Evolutionary conservation across 1,140 invertebrate genomes (phyloP).

Genomic region (Cydia fagiglandana): DNA sequence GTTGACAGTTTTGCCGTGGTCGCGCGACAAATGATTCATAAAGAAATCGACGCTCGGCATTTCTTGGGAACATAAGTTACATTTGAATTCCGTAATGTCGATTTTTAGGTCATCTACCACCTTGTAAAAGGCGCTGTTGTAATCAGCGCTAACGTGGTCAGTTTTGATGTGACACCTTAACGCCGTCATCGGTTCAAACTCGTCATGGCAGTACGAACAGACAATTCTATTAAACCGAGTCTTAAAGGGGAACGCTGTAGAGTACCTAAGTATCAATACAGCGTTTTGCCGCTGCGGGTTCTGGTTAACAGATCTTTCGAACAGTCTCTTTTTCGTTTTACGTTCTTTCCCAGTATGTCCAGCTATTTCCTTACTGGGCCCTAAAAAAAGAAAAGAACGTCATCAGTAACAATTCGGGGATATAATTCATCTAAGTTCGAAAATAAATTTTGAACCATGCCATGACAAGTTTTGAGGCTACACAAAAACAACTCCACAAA

Average conservation of each 20-base stretch:
- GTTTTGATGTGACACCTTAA: constrained; percentile 62
- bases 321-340: constrained; percentile 72
- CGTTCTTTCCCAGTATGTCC: constrained; percentile 63
- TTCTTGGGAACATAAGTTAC: constrained; percentile 56
- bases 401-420: constrained; percentile 63
- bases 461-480: constrained; percentile 20
- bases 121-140: constrained; percentile 70
- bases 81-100: constrained; percentile 67
- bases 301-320: constrained; percentile 71
- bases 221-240: constrained; percentile 71
- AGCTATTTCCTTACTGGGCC: constrained; percentile 63
- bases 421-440: constrained; percentile 35
- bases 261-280: constrained; percentile 65
- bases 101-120: constrained; percentile 67
- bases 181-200: constrained; percentile 63
- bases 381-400: constrained; percentile 75
- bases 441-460: constrained; percentile 10
- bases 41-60: constrained; percentile 57
- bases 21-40: constrained; percentile 63
- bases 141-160: constrained; percentile 60
- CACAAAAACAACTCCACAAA: constrained; percentile 4
- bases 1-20: constrained; percentile 61
- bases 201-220: constrained; percentile 70
- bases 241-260: constrained; percentile 70
- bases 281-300: constrained; percentile 71